phyloP scores from a whole-genome alignment of 2,888 invertebrate genomes.

The Cynaeus angustus region DNA sequence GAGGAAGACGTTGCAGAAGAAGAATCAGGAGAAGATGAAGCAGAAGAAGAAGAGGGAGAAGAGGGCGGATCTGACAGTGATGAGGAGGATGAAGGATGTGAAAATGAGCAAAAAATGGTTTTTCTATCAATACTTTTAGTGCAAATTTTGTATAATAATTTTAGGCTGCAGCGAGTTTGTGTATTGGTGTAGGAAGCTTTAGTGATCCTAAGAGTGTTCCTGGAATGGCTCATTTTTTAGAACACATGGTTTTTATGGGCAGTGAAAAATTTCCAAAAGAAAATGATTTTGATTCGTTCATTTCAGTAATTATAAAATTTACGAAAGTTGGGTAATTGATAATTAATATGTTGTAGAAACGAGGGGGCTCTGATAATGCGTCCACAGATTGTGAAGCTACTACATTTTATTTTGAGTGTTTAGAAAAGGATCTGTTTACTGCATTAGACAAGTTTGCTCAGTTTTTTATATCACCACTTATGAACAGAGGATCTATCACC shows the following conservation, averaged over 20 bases:
- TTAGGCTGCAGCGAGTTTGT: slow-evolving; percentile 72
- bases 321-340: no score
- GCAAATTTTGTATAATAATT: neutral
- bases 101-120: slow-evolving; percentile 62
- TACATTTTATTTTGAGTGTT: slow-evolving; percentile 91
- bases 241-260: slow-evolving; percentile 97
- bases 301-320: slow-evolving; percentile 75
- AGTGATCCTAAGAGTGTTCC: slow-evolving; percentile 85
- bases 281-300: slow-evolving; percentile 87
- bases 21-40: slow-evolving; percentile 55
- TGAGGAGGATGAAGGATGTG: slow-evolving; percentile 16
- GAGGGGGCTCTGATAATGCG: slow-evolving; percentile 91
- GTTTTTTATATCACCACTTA: slow-evolving; percentile 89
- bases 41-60: slow-evolving; percentile 12
- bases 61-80: slow-evolving; percentile 7
- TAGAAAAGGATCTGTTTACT: slow-evolving; percentile 83
- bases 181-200: slow-evolving; percentile 86
- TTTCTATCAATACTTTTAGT: slow-evolving; percentile 12
- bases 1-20: slow-evolving; percentile 65
- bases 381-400: slow-evolving; percentile 91
- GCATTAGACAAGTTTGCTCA: slow-evolving; percentile 92
- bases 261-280: slow-evolving; percentile 91
- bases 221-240: slow-evolving; percentile 89
- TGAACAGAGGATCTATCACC: slow-evolving; percentile 89
- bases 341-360: slow-evolving; percentile 73